Conservation (phyloP, 2,888 invertebrate genomes). For the Hypercompe scribonia region DNA sequence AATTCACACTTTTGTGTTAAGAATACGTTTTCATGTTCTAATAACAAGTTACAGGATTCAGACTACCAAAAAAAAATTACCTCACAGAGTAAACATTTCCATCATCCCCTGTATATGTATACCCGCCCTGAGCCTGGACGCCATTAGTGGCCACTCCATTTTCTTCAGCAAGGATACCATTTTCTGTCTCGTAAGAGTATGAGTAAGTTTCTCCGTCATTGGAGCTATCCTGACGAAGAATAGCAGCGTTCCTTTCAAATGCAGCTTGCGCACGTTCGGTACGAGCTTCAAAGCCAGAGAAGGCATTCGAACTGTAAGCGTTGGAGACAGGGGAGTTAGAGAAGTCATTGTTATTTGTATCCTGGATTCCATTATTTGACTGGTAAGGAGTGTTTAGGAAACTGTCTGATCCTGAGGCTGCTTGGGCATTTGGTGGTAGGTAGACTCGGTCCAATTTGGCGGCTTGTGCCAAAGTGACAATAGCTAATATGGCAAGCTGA, state of each 20-base stretch:
- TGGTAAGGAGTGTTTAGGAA: slow-evolving; percentile 50
- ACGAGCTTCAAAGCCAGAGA: slow-evolving; percentile 53
- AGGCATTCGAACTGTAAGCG: slow-evolving; percentile 66
- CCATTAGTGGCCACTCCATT: slow-evolving; percentile 78
- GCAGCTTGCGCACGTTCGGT: slow-evolving; percentile 75
- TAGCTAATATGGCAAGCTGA: slow-evolving; percentile 72
- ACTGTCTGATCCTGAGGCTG: slow-evolving; percentile 42
- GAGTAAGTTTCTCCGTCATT: slow-evolving; percentile 77
- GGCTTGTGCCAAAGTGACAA: slow-evolving; percentile 65
- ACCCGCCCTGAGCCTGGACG: slow-evolving; percentile 78
- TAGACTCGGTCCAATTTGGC: slow-evolving; percentile 77
- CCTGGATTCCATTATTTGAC: slow-evolving; percentile 32
- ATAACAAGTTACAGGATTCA: not conserved
- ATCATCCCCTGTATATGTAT: slow-evolving; percentile 80
- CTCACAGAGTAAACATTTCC: slow-evolving; percentile 77
- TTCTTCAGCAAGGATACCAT: slow-evolving; percentile 79
- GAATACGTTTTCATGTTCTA: too few relatives aligned
- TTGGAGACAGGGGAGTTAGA: slow-evolving; percentile 18
- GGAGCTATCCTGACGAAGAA: slow-evolving; percentile 73
- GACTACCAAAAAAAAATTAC: slow-evolving; percentile 45
- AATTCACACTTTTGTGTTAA: too few relatives aligned
- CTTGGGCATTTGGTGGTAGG: slow-evolving; percentile 71
- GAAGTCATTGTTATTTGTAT: slow-evolving; percentile 26
- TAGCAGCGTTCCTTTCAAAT: slow-evolving; percentile 75
- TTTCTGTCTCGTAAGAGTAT: slow-evolving; percentile 78